Evolutionary conservation across 1,140 invertebrate species (phyloP), one percentile per base, ranked within the genome.

Genomic region (Aphidius ervi): DNA sequence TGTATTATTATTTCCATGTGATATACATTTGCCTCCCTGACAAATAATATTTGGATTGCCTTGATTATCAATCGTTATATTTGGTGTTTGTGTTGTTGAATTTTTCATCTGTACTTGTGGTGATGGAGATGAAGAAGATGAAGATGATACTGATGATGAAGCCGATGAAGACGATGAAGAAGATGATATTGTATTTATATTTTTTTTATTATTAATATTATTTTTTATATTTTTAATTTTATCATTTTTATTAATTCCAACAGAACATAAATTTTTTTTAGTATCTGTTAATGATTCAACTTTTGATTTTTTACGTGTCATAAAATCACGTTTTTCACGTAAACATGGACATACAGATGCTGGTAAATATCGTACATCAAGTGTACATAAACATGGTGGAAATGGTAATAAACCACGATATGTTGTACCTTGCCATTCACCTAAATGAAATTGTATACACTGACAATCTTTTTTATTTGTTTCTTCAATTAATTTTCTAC

Each of bases 21-120:
- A 58, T 54, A 70, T 66, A 67, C 66, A 70, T 66, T 60, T 67
- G 70, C 73, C 70, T 59, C 70, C 71, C 65, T 72, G 68, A 55
- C 62, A 56, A 8, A 58, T 58, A 56, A 3, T 31, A 3, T 31
- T 31, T 31, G 2, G 23, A 31, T 31, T 31, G 4, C 23, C 1
- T 59, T 64, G 46, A 54, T 78, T 74, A 67, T 70, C 72, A 50
- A 74, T 70, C 56, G 56, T 65, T 31, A 63, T 53, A 59, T 64
- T 75, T 4, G 69, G 59, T 9, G 77, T 80, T 65, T 80, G 78
- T 0, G 78, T 80, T 1, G 75, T 80, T 37, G 75, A 77, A 63
- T 80, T 76, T 62, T 75, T 74, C 6, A 72, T 80, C 64, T 78
- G 77, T 5, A 69, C 70, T 59, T 54, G 52, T 40, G 40, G 41